Percentiles rank a stretch among this genome's conserved stretches.
Conservation (phyloP, 2,888 invertebrate genomes). For the Crepidodera aurea region DNA sequence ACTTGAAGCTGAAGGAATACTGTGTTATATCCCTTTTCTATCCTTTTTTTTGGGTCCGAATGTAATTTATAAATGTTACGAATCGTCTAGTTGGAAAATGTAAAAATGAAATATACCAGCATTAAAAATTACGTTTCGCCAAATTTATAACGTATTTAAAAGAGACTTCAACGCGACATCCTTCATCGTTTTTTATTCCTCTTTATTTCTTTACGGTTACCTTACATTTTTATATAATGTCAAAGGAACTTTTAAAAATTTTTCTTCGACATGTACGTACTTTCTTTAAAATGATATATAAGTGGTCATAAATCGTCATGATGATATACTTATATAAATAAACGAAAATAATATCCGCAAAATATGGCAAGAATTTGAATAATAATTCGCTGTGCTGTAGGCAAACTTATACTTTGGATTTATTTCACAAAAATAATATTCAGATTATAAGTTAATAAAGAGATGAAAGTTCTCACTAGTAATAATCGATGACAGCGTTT, state of each 20-base stretch:
- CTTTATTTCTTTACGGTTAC: not conserved
- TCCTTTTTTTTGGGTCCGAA: not conserved
- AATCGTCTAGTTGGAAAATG: constrained; percentile 2
- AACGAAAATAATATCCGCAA: no score
- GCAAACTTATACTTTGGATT: no score
- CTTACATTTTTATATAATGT: not conserved
- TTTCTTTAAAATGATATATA: not conserved
- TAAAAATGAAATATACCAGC: constrained; percentile 14
- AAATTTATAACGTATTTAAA: constrained; percentile 13
- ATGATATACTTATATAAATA: no score
- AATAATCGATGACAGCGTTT: no score
- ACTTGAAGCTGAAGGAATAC: not conserved
- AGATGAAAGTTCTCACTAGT: no score
- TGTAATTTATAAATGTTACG: constrained; percentile 12
- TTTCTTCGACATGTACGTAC: not conserved
- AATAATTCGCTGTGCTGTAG: no score
- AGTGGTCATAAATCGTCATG: no score
- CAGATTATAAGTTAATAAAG: no score
- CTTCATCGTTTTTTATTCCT: not conserved
- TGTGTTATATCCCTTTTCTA: constrained; percentile 1
- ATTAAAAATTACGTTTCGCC: constrained; percentile 11
- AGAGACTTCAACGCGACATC: constrained; percentile 3
- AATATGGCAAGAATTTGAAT: no score
- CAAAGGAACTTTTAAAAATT: not conserved
- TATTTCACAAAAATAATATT: no score